A percentile compares a stretch with the other conserved stretches of the same genome.
phyloP scores from a whole-genome alignment of 2,888 invertebrate genomes.

The Drosophila tripunctata region DNA sequence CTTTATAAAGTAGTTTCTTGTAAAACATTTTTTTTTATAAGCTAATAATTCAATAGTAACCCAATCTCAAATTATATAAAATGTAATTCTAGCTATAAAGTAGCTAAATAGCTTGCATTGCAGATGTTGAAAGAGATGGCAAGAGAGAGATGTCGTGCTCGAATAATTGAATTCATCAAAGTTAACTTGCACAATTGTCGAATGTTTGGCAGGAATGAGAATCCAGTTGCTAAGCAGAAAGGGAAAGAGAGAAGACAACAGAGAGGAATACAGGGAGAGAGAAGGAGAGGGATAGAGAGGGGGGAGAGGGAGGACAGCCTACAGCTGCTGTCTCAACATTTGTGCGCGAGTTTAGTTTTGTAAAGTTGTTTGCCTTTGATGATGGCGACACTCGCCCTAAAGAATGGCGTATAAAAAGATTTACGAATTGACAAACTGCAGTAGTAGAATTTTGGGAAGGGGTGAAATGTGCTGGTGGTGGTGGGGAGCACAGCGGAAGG shows the following conservation, averaged over 20 bases:
- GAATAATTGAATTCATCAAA: constrained; percentile 79
- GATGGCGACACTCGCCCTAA: constrained; percentile 52
- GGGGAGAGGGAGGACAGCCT: constrained; percentile 16
- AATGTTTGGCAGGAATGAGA: constrained; percentile 35
- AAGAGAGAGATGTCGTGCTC: constrained; percentile 45
- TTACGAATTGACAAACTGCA: constrained; percentile 79
- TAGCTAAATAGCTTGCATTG: too few species aligned
- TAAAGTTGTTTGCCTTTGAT: constrained; percentile 74
- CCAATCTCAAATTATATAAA: too few species aligned
- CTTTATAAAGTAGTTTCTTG: too few species aligned
- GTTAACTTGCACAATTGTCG: constrained; percentile 79
- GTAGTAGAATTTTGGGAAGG: constrained; percentile 47
- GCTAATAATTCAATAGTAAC: too few species aligned
- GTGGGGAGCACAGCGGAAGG: background rate
- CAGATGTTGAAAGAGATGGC: constrained; percentile 28
- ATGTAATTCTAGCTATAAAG: too few species aligned
- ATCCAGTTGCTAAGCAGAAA: too few species aligned
- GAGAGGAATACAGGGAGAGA: background rate
- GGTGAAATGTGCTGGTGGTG: too few species aligned
- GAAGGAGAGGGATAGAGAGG: background rate
- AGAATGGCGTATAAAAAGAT: constrained; percentile 70
- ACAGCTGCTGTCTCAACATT: constrained; percentile 49
- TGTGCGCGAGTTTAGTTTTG: constrained; percentile 66
- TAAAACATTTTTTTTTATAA: too few species aligned
- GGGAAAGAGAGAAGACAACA: too few species aligned